Evolutionary conservation across 2,113 vertebrate genomes (phyloP), one percentile per base, ranked within the genome.

Genomic region (Burhinus oedicnemus): DNA sequence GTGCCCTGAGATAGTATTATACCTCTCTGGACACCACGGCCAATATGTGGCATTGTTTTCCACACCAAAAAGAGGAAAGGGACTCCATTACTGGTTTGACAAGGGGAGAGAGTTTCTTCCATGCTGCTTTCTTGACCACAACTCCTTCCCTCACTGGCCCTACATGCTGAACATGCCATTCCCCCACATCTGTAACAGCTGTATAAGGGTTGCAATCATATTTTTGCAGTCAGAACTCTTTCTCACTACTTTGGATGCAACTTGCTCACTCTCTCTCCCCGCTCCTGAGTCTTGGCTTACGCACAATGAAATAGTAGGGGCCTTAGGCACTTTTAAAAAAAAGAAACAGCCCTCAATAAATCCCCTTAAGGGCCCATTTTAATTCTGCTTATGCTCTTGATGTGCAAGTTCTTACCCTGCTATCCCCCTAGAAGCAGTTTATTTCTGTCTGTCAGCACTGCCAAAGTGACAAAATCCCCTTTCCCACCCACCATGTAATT

Each of bases 381-480:
- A 97, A 95, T 95, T 95, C 96, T 94, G 81, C 89, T 96, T 97
- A 42, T 81, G 91, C 85, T 81, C 91, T 95, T 97, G 94, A 96
- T 97, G 94, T 96, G 94, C 94, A 88, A 91, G 82, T 97, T 96
- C 91, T 96, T 96, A 88, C 82, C 84, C 91, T 94, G 91, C 93
- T 94, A 74, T 94, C 70, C 91, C 87, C 94, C 93, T 91, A 47
- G 93, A 97, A 97, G 95, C 97, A 95, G 93, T 96, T 97, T 97
- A 96, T 97, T 97, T 95, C 93, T 95, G 95, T 96, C 96, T 97
- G 94, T 93, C 96, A 97, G 97, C 78, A 27, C 75, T 96, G 94
- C 79, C 93, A 94, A 95, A 96, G 94, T 97, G 95, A 97, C 97
- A 97, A 96, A 97, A 96, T 96, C 94, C 93, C 85, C 79, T 97